phyloP scores from a whole-genome alignment of 2,888 invertebrate species.

The Drosophila emarginata region DNA sequence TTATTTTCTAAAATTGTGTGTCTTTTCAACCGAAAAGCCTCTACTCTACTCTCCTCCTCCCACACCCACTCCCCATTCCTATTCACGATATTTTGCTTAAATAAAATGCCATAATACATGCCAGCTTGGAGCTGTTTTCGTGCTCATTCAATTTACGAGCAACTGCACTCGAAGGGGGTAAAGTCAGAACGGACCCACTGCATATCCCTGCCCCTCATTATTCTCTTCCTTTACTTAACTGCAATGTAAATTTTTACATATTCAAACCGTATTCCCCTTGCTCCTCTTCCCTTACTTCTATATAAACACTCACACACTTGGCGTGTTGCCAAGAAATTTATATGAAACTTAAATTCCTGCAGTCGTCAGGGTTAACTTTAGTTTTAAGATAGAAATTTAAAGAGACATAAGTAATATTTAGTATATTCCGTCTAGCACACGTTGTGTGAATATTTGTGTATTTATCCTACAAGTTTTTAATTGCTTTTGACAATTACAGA shows the following conservation, averaged over 20 bases:
- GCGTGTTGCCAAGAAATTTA: constrained; percentile 56
- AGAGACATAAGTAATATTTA: constrained; percentile 47
- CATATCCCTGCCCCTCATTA: neutral
- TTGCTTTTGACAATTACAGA: too few relatives aligned
- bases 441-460: neutral
- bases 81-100: neutral
- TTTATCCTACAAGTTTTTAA: too few relatives aligned
- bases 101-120: constrained; percentile 48
- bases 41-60: constrained; percentile 5
- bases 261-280: constrained; percentile 17
- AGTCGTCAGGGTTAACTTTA: constrained; percentile 21
- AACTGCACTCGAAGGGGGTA: constrained; percentile 50
- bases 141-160: constrained; percentile 64
- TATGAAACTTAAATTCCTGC: constrained; percentile 56
- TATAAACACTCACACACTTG: constrained; percentile 10
- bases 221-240: neutral
- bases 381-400: constrained; percentile 34
- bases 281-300: constrained; percentile 17
- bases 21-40: constrained; percentile 26
- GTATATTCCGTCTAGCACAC: neutral
- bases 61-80: too few relatives aligned
- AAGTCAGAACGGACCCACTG: constrained; percentile 12
- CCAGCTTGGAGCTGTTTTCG: constrained; percentile 27
- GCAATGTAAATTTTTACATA: constrained; percentile 51
- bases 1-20: constrained; percentile 13